phyloP scores from a whole-genome alignment of 2,113 vertebrate genomes.

The Glaucomys volans region DNA sequence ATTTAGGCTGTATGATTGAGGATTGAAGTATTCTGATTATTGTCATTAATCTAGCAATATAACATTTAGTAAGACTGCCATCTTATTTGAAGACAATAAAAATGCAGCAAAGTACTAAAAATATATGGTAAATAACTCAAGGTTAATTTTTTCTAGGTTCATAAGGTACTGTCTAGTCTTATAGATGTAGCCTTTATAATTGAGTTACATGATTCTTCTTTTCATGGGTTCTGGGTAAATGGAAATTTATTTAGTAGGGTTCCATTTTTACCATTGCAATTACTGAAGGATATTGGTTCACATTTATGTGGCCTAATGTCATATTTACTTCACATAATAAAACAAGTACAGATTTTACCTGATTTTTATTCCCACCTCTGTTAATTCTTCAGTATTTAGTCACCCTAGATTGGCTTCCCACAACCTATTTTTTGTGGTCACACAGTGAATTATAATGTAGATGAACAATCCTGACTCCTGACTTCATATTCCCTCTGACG shows the following conservation, averaged over 20 bases:
- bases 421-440: not conserved
- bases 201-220: slow-evolving; percentile 30
- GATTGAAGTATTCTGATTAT: slow-evolving; percentile 10
- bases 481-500: slow-evolving; percentile 12
- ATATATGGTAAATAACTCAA: not conserved
- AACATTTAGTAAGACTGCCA: slow-evolving; percentile 4
- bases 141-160: not conserved
- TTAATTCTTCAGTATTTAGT: not conserved
- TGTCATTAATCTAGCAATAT: not conserved
- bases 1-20: not conserved
- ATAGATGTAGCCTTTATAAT: not conserved
- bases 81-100: slow-evolving; percentile 56
- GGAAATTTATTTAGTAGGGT: not conserved
- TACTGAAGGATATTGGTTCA: slow-evolving; percentile 17
- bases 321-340: slow-evolving; percentile 5
- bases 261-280: not conserved
- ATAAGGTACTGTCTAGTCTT: slow-evolving; percentile 47
- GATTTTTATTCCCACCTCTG: not conserved
- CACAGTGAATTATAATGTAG: not conserved
- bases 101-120: slow-evolving; percentile 14
- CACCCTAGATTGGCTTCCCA: not conserved
- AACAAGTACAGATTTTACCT: not conserved
- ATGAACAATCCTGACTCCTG: not conserved
- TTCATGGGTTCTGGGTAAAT: slow-evolving; percentile 16
- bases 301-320: not conserved